Evolutionary conservation across 2,888 invertebrate species (phyloP), one percentile per base, ranked within the genome.

Genomic region (Idaea biselata): DNA sequence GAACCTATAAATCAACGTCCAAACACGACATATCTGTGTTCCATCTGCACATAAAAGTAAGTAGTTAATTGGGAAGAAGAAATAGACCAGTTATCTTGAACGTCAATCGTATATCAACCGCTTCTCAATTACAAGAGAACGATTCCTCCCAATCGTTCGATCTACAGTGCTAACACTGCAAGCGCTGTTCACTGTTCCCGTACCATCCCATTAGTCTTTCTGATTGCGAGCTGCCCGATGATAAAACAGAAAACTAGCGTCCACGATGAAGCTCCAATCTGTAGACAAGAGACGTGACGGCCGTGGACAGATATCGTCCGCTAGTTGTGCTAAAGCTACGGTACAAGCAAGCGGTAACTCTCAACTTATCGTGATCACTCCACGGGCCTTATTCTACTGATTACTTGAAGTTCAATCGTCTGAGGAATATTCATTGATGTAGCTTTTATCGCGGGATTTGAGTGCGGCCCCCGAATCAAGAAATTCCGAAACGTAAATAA

Each of bases 291-390:
- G 73, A 75, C 81, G 80, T 81, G 84, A 82, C 76, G 77, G 73
- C 71, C 68, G 61, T 68, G 69, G 68, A 68, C 66, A 77, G 84
- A 82, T 85, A 84, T 74, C 71, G 74, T 64, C 0, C 17, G 55
- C 18, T 33, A 57, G 59, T 55, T 16, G 4, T 16, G 8, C 55
- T 55, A 59, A 25, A 58, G 71, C 68, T 62, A 60, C 65, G 61
- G 64, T 64, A 59, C 59, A 58, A 70, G 63, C 67, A 74, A 71
- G 73, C 63, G 62, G 58, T 67, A 64, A 65, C n/a, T 73, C 76
- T 67, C 62, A 68, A 65, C 73, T 71, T 83, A 85, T 87, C 88
- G 81, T 81, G 87, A 88, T 87, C 81, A 76, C 68, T 77, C 55
- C 76, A 71, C 25, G 25, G 25, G 25, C 25, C 5, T 25, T 25